Base-by-base conservation (phyloP, 2,113 vertebrate genomes). In the Hippocampus abdominalis region DNA sequence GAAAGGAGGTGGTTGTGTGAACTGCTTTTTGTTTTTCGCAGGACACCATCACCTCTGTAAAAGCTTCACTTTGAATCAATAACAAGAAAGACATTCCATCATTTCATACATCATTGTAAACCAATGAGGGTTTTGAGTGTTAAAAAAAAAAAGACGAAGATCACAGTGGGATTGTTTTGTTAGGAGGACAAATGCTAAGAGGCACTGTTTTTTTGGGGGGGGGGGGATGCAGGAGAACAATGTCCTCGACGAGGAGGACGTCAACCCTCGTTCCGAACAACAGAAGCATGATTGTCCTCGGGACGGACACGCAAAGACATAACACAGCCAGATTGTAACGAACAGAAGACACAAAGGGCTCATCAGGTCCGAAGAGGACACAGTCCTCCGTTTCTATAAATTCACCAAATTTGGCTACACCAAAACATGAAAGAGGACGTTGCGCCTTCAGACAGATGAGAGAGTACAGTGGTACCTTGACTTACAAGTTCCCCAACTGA, bases 121-220 rank as follows among this genome's bases (percentile, higher is more conserved):
- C 21, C 6, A 11, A 64, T 23, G 61, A n/a, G 8, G 15, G 25
- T 32, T 11, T 20, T 60, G 15, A 67, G 29, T 29, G 6, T 21
- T 10, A 29, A 53, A 54, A 54, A 68, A 42, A 56, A 18, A 39
- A 5, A 16, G 21, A 75, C 51, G 13, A 79, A 69, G 62, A 81
- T 85, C 77, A 83, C 74, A 87, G 70, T 89, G 59, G 69, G 84
- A 83, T 81, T 53, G 76, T 82, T 82, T 81, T 75, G 81, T 67
- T 82, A 72, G 74, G 74, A 73, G 66, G 68, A 74, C 40, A 75
- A 65, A 78, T 27, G 78, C 72, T 84, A 76, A 76, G 81, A 89
- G 90, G 90, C 88, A 91, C 88, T 91, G 78, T 75, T 83, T 85
- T 51, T 10, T 59, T 40, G 40, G 10, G 40, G 10, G 40, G 40